phyloP scores from a whole-genome alignment of 2,113 vertebrate genomes.

The Nyctereutes procyonoides region DNA sequence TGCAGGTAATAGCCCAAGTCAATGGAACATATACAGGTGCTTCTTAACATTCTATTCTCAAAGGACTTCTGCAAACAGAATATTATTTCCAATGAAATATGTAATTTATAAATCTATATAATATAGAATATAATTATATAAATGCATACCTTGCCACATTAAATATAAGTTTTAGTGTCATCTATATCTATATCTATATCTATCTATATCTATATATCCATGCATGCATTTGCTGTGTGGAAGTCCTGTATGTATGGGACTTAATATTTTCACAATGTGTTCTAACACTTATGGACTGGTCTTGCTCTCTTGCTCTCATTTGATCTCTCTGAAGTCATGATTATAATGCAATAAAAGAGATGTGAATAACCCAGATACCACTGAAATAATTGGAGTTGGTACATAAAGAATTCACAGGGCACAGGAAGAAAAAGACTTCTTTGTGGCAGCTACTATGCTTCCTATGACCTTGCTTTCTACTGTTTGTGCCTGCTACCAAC shows the following conservation, averaged over 20 bases:
- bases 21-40: background rate
- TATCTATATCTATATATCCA: background rate
- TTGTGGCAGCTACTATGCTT: slow-evolving; percentile 4
- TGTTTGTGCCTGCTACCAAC: background rate
- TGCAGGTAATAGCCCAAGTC: background rate
- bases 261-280: slow-evolving; percentile 16
- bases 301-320: slow-evolving; percentile 33
- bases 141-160: background rate
- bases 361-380: slow-evolving; percentile 15
- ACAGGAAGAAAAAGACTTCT: slow-evolving; percentile 44
- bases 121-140: background rate
- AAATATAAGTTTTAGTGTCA: background rate
- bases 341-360: slow-evolving; percentile 25
- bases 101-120: slow-evolving; percentile 1
- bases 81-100: background rate
- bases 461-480: background rate
- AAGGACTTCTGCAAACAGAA: background rate
- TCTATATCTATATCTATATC: background rate
- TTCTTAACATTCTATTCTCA: background rate
- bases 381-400: background rate
- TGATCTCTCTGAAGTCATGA: slow-evolving; percentile 36
- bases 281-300: background rate
- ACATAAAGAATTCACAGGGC: slow-evolving; percentile 16
- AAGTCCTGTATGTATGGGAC: background rate
- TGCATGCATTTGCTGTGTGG: background rate